Evolutionary conservation across 2,888 invertebrate genomes (phyloP).

Genomic region (Rhagonycha fulva): DNA sequence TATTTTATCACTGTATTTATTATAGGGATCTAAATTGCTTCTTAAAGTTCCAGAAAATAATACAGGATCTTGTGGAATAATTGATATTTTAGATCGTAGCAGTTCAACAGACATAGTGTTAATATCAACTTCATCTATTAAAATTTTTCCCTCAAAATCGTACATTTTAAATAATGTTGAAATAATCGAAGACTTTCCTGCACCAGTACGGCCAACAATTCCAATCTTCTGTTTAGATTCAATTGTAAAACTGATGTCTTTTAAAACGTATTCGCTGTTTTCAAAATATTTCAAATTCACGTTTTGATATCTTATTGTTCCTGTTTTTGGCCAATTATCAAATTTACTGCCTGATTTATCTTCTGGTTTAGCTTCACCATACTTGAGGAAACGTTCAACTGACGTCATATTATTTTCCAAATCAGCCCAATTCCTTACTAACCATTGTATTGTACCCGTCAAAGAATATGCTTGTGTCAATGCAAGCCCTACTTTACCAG

Average conservation of each 20-base stretch:
- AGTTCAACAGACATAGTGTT: constrained; percentile 71
- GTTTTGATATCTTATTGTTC: constrained; percentile 67
- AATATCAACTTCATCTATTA: constrained; percentile 78
- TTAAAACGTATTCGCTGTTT: constrained; percentile 72
- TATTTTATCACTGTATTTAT: constrained; percentile 74
- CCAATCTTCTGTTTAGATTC: constrained; percentile 73
- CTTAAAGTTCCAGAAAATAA: constrained; percentile 85
- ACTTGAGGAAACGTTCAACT: constrained; percentile 74
- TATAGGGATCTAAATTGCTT: constrained; percentile 86
- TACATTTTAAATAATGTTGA: constrained; percentile 80
- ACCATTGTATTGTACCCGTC: constrained; percentile 69
- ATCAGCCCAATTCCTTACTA: constrained; percentile 85
- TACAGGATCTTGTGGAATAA: constrained; percentile 85
- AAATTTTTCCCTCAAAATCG: constrained; percentile 73
- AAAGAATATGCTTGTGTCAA: constrained; percentile 81
- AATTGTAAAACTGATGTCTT: constrained; percentile 67
- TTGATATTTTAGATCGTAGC: constrained; percentile 75
- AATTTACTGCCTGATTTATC: constrained; percentile 55
- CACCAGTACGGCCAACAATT: constrained; percentile 81
- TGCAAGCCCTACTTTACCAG: constrained; percentile 80
- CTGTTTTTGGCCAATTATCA: constrained; percentile 72
- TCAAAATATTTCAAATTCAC: constrained; percentile 74
- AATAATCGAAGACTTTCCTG: constrained; percentile 78
- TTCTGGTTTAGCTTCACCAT: constrained; percentile 55
- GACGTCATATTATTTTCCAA: constrained; percentile 80